Conservation (phyloP, 2,113 vertebrate species). For the Noctilio leporinus region DNA sequence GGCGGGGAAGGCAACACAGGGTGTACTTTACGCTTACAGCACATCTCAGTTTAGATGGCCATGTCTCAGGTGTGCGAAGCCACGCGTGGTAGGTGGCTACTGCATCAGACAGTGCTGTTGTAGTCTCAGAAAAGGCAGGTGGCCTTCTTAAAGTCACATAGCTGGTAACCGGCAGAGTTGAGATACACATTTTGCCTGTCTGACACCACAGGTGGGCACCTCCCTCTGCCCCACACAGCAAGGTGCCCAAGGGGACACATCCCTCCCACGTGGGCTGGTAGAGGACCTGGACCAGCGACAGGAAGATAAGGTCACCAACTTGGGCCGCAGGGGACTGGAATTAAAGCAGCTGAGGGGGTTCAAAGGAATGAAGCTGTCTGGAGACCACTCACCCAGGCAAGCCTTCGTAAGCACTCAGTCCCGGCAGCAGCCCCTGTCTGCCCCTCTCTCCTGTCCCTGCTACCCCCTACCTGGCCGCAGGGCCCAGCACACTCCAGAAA, state of each 20-base stretch:
- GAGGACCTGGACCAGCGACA: neutral
- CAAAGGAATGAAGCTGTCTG: neutral
- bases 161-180: neutral
- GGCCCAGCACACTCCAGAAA: neutral
- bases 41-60: neutral
- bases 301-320: neutral
- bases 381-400: neutral
- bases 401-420: neutral
- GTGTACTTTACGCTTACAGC: accelerated
- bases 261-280: neutral
- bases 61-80: neutral
- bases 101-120: neutral
- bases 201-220: neutral
- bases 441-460: neutral
- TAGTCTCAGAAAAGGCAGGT: neutral
- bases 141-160: neutral
- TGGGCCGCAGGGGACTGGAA: neutral
- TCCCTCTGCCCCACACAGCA: neutral
- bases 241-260: neutral
- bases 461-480: neutral
- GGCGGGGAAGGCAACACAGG: neutral
- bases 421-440: neutral
- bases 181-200: neutral
- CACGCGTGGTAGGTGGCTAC: neutral
- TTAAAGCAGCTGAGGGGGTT: neutral